phyloP scores from a whole-genome alignment of 1,140 invertebrate genomes.

The Pentalonia nigronervosa region DNA sequence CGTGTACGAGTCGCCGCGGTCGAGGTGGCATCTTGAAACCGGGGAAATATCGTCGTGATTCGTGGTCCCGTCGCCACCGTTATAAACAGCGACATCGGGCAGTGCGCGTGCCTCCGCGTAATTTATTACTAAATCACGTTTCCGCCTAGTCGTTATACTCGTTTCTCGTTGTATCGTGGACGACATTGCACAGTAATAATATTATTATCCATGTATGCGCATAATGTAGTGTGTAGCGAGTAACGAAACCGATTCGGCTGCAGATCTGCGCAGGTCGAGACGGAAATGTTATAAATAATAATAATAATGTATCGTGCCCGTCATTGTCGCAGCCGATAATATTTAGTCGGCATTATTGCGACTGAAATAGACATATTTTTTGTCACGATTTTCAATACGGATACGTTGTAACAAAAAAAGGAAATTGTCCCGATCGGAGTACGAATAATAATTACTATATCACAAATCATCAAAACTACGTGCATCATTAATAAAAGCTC shows the following conservation, averaged over 20 bases:
- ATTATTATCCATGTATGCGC: too few relatives aligned
- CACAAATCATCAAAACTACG: not conserved
- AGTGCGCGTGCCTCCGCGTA: not conserved
- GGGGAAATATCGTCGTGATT: not conserved
- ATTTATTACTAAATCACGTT: slow-evolving; percentile 1
- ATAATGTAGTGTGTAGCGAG: not conserved
- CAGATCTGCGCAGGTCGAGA: not conserved
- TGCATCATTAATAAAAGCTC: not conserved
- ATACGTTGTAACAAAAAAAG: not conserved
- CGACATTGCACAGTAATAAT: not conserved
- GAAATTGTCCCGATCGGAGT: not conserved
- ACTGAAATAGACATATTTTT: not conserved
- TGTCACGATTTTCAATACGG: not conserved
- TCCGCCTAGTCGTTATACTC: not conserved
- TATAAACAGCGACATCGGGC: not conserved
- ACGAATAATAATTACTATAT: not conserved
- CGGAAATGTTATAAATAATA: not conserved
- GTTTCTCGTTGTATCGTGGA: not conserved
- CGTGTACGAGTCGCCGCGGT: not conserved
- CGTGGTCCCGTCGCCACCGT: not conserved
- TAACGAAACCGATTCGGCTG: not conserved
- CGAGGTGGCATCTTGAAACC: not conserved
- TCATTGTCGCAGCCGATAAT: not conserved
- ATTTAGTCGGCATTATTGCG: too few relatives aligned
- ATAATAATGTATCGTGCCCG: not conserved